phyloP scores from a whole-genome alignment of 2,113 vertebrate genomes.

The Seriola dumerili region DNA sequence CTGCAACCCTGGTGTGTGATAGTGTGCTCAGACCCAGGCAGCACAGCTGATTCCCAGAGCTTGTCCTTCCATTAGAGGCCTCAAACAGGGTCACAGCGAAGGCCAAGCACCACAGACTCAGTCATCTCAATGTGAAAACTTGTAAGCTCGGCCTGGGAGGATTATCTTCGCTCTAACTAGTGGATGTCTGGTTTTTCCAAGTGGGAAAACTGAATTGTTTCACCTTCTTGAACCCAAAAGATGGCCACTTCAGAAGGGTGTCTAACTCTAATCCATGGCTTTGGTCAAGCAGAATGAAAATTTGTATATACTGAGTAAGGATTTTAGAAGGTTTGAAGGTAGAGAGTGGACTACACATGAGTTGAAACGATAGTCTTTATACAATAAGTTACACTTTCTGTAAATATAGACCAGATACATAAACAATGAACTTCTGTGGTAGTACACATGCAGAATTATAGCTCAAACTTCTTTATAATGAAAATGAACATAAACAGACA shows the following conservation, averaged over 20 bases:
- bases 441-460: not conserved
- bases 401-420: not conserved
- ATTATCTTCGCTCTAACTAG: conserved; percentile 57
- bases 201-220: conserved; percentile 42
- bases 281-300: conserved; percentile 14
- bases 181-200: conserved; percentile 58
- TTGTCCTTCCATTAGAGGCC: conserved; percentile 80
- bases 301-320: not conserved
- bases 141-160: conserved; percentile 48
- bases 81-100: conserved; percentile 68
- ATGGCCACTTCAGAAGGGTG: conserved; percentile 11
- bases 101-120: conserved; percentile 54
- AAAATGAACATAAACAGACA: not conserved
- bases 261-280: not conserved
- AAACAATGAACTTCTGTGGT: not conserved
- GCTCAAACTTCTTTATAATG: not conserved
- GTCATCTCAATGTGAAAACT: conserved; percentile 56
- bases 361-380: not conserved
- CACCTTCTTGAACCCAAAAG: conserved; percentile 34
- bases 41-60: conserved; percentile 82
- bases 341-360: not conserved
- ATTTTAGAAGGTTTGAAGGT: not conserved
- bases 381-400: not conserved
- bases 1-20: conserved; percentile 35
- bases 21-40: conserved; percentile 47